Conservation (phyloP, 2,113 vertebrate species). For the Emydura subglobosa region DNA sequence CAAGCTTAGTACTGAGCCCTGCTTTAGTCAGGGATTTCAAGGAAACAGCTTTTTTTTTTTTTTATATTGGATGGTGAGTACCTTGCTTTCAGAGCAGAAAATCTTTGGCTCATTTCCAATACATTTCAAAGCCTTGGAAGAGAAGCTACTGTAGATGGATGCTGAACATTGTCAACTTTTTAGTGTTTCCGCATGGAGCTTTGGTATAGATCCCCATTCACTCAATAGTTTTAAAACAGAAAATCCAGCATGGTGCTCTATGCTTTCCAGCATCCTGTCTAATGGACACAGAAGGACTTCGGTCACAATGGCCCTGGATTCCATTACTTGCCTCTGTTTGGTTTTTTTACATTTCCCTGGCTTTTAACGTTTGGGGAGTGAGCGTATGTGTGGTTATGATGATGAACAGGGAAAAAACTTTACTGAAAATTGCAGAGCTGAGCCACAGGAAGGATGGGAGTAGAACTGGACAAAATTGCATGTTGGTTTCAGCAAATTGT, state of each 20-base stretch:
- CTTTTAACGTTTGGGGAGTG: constrained; percentile 17
- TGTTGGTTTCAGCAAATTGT: neutral
- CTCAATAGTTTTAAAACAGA: neutral
- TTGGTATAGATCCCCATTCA: neutral
- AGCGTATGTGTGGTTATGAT: neutral
- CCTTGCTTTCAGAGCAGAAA: neutral
- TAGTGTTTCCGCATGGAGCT: neutral
- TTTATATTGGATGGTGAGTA: fast-evolving
- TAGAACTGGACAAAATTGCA: neutral
- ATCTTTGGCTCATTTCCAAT: fast-evolving
- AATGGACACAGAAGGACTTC: neutral
- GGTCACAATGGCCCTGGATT: neutral
- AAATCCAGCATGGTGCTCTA: neutral
- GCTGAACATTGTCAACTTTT: fast-evolving
- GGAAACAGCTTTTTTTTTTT: neutral
- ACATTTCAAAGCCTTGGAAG: neutral
- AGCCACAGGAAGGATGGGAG: neutral
- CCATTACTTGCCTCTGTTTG: neutral
- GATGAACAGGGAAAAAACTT: neutral
- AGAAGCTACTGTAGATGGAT: neutral
- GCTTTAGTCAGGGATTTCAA: neutral
- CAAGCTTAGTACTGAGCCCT: neutral
- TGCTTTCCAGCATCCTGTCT: neutral
- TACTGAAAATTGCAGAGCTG: neutral
- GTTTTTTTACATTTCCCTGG: neutral